These are phyloP conservation scores for Megaceryle maxima DNA, from an alignment of 2,113 vertebrate genomes.

Conservation along the genomic window DNA sequence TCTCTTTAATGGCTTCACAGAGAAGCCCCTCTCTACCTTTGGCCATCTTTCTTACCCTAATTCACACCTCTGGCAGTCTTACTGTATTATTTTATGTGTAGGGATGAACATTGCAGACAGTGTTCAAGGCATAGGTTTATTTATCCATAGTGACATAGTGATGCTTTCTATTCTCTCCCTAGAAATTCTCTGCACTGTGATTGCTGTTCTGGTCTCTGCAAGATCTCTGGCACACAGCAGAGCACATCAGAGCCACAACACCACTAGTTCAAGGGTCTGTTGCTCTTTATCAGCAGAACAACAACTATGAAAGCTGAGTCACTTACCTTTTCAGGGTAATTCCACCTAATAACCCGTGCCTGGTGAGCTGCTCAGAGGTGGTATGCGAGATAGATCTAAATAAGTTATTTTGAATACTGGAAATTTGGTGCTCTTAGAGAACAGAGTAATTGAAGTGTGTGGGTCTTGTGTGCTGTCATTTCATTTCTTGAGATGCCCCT, in stretches of 20 bases:
- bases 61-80: background rate
- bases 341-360: background rate
- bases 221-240: background rate
- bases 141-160: rapidly evolving
- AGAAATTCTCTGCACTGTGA: background rate
- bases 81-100: background rate
- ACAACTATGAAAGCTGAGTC: background rate
- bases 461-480: background rate
- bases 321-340: background rate
- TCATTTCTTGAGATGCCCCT: background rate
- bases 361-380: background rate
- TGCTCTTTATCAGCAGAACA: background rate
- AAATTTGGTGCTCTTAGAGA: background rate
- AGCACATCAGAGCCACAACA: background rate
- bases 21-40: background rate
- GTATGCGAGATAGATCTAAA: background rate
- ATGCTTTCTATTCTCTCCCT: background rate
- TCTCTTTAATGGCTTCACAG: background rate
- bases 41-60: background rate
- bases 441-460: background rate
- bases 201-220: background rate
- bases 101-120: background rate
- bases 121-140: background rate
- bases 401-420: background rate
- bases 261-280: background rate